A percentile compares a stretch with the other conserved stretches of the same genome.
These are phyloP conservation scores for Celastrina argiolus DNA, from an alignment of 2,888 invertebrate genomes.

Conservation along the genomic window DNA sequence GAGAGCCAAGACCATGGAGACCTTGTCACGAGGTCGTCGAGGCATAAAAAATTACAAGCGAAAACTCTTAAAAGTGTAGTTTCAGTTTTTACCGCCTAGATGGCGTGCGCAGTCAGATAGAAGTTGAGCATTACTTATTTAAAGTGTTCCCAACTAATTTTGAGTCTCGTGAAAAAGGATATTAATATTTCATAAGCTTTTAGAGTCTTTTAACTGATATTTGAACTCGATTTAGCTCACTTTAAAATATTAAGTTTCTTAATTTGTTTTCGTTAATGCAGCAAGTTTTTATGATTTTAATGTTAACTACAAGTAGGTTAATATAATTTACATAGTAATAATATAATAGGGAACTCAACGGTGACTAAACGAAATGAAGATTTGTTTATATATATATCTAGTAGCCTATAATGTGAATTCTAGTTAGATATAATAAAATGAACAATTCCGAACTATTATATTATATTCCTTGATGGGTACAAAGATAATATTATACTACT, in stretches of 20 bases:
- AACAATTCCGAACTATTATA: no score
- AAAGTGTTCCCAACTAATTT: slow-evolving; percentile 5
- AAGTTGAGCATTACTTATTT: background rate
- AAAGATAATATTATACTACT: no score
- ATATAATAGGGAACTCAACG: no score
- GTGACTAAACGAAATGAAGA: no score
- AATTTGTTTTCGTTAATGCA: background rate
- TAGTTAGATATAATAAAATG: no score
- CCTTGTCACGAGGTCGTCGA: no score
- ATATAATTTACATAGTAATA: no score
- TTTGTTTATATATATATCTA: no score
- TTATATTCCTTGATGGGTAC: no score
- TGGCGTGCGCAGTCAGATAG: background rate
- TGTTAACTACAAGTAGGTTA: background rate
- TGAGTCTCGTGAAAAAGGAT: background rate
- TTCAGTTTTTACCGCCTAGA: background rate
- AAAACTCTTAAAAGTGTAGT: background rate
- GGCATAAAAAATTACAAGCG: no score
- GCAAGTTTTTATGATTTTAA: background rate
- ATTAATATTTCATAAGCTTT: slow-evolving; percentile 2
- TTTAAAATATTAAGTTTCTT: background rate
- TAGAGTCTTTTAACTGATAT: background rate
- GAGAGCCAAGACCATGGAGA: no score
- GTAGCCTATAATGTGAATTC: no score
- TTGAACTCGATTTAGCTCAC: background rate